phyloP scores from a whole-genome alignment of 2,888 invertebrate species.

The Eupeodes luniger region DNA sequence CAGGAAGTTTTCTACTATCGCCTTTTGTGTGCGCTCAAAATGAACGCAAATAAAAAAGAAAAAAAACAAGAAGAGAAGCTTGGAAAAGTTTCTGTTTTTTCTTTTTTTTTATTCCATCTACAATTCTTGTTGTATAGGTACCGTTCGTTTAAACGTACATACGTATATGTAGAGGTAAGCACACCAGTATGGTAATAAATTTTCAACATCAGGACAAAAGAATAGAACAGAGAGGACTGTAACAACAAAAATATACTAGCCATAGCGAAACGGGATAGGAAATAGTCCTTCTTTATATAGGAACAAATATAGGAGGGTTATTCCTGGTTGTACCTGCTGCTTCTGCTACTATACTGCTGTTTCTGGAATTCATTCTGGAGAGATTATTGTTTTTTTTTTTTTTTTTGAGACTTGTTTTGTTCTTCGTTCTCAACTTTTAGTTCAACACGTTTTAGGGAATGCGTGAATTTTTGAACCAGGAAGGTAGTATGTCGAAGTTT shows the following conservation, averaged over 20 bases:
- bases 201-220: slow-evolving; percentile 46
- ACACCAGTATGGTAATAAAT: slow-evolving; percentile 56
- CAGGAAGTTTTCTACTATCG: slow-evolving; percentile 68
- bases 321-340: slow-evolving; percentile 20
- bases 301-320: not conserved
- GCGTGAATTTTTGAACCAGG: slow-evolving; percentile 22
- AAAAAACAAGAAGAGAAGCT: slow-evolving; percentile 11
- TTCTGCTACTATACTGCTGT: not conserved
- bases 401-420: not conserved
- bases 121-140: slow-evolving; percentile 5
- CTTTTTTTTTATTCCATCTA: slow-evolving; percentile 26
- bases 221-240: slow-evolving; percentile 2
- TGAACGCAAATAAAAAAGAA: slow-evolving; percentile 22
- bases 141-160: too few relatives aligned
- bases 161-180: slow-evolving; percentile 20
- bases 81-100: slow-evolving; percentile 34
- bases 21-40: slow-evolving; percentile 55
- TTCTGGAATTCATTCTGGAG: slow-evolving; percentile 28
- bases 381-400: slow-evolving; percentile 27
- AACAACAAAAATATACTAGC: slow-evolving; percentile 14
- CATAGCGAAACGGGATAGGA: slow-evolving; percentile 15
- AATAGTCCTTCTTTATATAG: not conserved
- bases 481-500: slow-evolving; percentile 23
- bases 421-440: not conserved
- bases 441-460: slow-evolving; percentile 39